Percentiles rank a stretch among this genome's conserved stretches.
phyloP scores from a whole-genome alignment of 2,113 vertebrate genomes.

The Stomatorhinus ivindoensis region DNA sequence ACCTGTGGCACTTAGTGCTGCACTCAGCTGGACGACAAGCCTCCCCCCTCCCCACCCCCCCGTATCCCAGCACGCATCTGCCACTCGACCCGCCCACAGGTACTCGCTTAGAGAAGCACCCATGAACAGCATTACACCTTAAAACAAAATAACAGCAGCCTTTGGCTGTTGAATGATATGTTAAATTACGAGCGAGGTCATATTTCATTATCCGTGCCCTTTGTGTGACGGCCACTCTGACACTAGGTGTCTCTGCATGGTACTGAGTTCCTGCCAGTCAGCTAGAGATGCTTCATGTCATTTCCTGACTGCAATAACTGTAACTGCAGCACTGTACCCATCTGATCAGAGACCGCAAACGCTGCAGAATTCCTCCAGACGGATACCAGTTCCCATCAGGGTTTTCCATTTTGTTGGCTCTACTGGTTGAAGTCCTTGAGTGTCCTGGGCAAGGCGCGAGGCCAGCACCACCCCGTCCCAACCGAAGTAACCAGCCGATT shows the following conservation, averaged over 20 bases:
- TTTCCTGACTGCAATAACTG: neutral
- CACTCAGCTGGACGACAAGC: neutral
- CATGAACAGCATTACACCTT: constrained; percentile 2
- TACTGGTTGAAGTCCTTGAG: neutral
- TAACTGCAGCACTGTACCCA: neutral
- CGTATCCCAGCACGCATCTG: constrained; percentile 24
- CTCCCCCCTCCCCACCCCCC: neutral
- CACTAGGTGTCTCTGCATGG: neutral
- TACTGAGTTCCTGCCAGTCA: neutral
- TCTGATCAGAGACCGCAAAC: neutral
- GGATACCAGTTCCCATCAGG: neutral
- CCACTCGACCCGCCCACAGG: neutral
- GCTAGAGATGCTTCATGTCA: neutral
- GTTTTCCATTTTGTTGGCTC: neutral
- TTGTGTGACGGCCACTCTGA: neutral
- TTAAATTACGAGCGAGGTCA: neutral
- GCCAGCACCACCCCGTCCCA: neutral
- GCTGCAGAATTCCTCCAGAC: neutral
- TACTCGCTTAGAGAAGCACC: neutral
- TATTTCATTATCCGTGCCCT: neutral
- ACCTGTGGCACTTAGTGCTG: constrained; percentile 23
- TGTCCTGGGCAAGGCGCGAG: neutral
- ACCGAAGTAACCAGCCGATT: neutral
- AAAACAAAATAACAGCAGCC: neutral
- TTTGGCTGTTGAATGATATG: neutral